Percentiles rank a stretch among this genome's conserved stretches.
phyloP scores from a whole-genome alignment of 2,797 vertebrate species.

The Chromis chromis region DNA sequence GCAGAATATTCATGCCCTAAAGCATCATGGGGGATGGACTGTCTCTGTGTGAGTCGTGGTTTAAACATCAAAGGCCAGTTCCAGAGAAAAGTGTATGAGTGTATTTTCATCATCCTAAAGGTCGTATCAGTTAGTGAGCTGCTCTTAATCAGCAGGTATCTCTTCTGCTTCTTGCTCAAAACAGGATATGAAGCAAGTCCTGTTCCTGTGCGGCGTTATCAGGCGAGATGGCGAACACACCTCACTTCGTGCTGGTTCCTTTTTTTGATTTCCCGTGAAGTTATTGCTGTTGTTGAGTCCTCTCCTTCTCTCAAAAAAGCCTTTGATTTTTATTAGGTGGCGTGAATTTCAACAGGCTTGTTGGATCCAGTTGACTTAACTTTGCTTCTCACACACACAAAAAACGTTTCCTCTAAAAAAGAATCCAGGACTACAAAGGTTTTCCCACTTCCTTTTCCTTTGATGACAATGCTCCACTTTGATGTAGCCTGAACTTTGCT shows the following conservation, averaged over 20 bases:
- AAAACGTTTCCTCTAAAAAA: slow-evolving; percentile 32
- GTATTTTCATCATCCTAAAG: slow-evolving; percentile 3
- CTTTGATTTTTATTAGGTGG: slow-evolving; percentile 24
- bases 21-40: slow-evolving; percentile 46
- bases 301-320: background rate
- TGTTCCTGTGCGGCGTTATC: slow-evolving; percentile 64
- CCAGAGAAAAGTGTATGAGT: slow-evolving; percentile 8
- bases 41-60: background rate
- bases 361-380: slow-evolving; percentile 19
- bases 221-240: slow-evolving; percentile 17
- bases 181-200: slow-evolving; percentile 73
- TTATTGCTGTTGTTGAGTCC: slow-evolving; percentile 34
- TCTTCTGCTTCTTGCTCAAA: slow-evolving; percentile 61
- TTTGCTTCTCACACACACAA: background rate
- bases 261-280: slow-evolving; percentile 61
- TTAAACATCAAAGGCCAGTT: slow-evolving; percentile 47
- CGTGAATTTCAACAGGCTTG: slow-evolving; percentile 31
- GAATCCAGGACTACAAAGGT: slow-evolving; percentile 63
- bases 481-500: slow-evolving; percentile 62
- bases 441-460: slow-evolving; percentile 48
- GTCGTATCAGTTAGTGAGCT: slow-evolving; percentile 25
- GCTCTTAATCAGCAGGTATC: slow-evolving; percentile 51
- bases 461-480: slow-evolving; percentile 69
- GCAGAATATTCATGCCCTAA: slow-evolving; percentile 34
- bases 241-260: slow-evolving; percentile 45